These are phyloP conservation scores for Lampris incognitus DNA, from an alignment of 2,113 vertebrate species.

Conservation along the genomic window DNA sequence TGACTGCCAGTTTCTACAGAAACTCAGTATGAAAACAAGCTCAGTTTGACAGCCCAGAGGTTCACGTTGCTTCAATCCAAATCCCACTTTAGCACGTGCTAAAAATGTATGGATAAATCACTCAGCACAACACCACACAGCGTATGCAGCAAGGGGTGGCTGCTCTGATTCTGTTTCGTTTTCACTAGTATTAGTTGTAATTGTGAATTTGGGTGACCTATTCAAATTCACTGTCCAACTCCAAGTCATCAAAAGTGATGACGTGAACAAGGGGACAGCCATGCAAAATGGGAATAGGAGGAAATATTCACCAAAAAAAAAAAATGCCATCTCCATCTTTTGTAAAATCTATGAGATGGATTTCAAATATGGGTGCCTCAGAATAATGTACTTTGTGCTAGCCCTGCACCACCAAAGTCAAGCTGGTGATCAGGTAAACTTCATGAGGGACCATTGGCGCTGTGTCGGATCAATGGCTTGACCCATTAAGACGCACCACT, in stretches of 20 bases:
- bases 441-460: conserved; percentile 18
- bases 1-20: conserved; percentile 67
- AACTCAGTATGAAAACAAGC: conserved; percentile 49
- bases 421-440: conserved; percentile 14
- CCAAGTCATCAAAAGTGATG: not conserved
- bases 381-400: not conserved
- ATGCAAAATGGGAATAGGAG: not conserved
- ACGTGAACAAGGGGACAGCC: not conserved
- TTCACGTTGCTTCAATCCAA: not conserved
- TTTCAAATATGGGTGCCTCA: not conserved
- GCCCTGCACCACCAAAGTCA: not conserved
- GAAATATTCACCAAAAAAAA: not conserved
- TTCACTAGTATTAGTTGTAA: not conserved
- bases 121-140: not conserved
- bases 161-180: too few relatives aligned
- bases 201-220: not conserved
- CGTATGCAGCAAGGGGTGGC: too few relatives aligned
- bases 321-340: not conserved
- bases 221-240: not conserved
- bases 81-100: not conserved
- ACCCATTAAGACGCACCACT: conserved; percentile 70
- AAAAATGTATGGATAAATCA: not conserved
- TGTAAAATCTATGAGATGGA: not conserved
- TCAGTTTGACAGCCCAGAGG: too few relatives aligned
- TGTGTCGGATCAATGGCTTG: conserved; percentile 68